Percentiles rank a stretch among this genome's conserved stretches.
These are phyloP conservation scores for Nerophis lumbriciformis DNA, from an alignment of 2,113 vertebrate genomes.

Conservation along the genomic window DNA sequence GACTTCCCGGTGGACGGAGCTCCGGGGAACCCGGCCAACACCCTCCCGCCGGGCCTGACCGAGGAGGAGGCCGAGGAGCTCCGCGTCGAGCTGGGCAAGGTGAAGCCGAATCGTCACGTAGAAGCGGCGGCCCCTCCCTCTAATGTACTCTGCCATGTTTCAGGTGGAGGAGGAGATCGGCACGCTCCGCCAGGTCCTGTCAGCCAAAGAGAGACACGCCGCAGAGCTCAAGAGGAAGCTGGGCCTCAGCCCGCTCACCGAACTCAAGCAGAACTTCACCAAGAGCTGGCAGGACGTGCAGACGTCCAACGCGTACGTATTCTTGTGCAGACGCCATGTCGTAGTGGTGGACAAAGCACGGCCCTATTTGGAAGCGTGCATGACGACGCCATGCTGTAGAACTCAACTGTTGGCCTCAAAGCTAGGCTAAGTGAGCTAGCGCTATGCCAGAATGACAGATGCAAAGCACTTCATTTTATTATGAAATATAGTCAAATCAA, in stretches of 20 bases:
- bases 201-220: constrained; percentile 90
- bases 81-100: constrained; percentile 82
- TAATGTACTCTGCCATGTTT: constrained; percentile 1
- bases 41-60: constrained; percentile 75
- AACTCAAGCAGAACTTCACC: constrained; percentile 85
- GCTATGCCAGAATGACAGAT: no score
- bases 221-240: constrained; percentile 89
- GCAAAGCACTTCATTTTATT: no score
- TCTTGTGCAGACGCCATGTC: neutral
- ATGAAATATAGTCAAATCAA: no score
- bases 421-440: no score
- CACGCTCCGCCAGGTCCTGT: constrained; percentile 90
- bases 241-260: constrained; percentile 83
- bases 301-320: constrained; percentile 88
- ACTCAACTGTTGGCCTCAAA: no score
- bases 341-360: neutral
- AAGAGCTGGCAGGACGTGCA: constrained; percentile 94
- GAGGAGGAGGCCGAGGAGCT: constrained; percentile 88
- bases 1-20: constrained; percentile 77
- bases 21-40: constrained; percentile 35
- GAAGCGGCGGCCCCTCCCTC: no score
- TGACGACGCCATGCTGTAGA: no score
- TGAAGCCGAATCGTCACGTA: constrained; percentile 25
- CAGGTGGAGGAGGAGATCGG: constrained; percentile 96
- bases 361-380: no score